Conservation (phyloP, 2,888 invertebrate species). For the Bembecia ichneumoniformis region DNA sequence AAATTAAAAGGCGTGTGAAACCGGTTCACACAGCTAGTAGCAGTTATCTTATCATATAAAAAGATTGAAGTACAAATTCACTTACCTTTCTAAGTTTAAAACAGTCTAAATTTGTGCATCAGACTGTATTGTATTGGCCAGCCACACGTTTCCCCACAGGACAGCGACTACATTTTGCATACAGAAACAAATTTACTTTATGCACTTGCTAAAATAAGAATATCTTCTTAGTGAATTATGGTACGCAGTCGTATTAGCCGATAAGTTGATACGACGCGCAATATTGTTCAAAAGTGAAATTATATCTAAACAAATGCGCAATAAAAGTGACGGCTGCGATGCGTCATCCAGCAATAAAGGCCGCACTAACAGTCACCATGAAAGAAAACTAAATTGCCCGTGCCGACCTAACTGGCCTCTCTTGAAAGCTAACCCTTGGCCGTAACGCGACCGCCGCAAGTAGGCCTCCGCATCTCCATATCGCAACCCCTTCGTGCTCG, state of each 20-base stretch:
- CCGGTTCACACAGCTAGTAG: no score
- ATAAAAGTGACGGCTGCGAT: slow-evolving; percentile 11
- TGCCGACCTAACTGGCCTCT: slow-evolving; percentile 57
- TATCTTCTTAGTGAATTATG: slow-evolving; percentile 1
- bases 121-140: neutral
- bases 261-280: no score
- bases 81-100: no score
- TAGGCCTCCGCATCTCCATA: slow-evolving; percentile 14
- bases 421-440: slow-evolving; percentile 27
- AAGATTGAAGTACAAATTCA: no score
- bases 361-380: slow-evolving; percentile 50
- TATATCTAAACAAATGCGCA: neutral
- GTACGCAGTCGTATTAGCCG: no score
- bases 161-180: neutral
- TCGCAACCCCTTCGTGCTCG: slow-evolving; percentile 2
- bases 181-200: neutral
- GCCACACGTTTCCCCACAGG: neutral
- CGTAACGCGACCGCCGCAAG: slow-evolving; percentile 15
- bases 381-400: slow-evolving; percentile 66
- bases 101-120: neutral
- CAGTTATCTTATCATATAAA: no score
- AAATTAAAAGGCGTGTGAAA: no score
- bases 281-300: no score
- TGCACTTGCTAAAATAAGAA: neutral
- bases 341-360: slow-evolving; percentile 53